A percentile compares a stretch with the other conserved stretches of the same genome.
These are phyloP conservation scores for Chascanopsetta lugubris DNA, from an alignment of 2,113 vertebrate species.

Conservation along the genomic window DNA sequence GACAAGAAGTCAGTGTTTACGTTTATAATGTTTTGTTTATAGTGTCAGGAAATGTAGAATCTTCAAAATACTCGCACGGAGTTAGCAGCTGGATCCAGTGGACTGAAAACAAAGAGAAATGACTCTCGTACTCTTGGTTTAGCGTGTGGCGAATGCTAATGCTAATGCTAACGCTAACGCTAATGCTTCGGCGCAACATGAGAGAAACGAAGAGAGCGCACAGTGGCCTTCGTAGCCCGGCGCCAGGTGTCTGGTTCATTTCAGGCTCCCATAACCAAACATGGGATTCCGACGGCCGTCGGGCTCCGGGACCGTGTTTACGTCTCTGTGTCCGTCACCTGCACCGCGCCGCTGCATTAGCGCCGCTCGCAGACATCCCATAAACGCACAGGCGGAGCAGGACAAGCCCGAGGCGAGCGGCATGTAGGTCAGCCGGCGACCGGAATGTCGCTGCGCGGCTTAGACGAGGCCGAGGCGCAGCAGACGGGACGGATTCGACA, in stretches of 20 bases:
- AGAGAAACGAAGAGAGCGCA: too few species aligned
- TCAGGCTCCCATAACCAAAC: neutral
- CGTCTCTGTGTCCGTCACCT: slow-evolving; percentile 21
- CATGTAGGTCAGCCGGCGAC: slow-evolving; percentile 40
- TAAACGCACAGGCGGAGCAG: slow-evolving; percentile 60
- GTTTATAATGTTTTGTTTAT: too few species aligned
- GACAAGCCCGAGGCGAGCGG: slow-evolving; percentile 61
- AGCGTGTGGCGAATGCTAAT: too few species aligned
- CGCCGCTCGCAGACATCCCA: slow-evolving; percentile 25
- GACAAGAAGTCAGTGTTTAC: too few species aligned
- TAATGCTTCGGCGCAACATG: too few species aligned
- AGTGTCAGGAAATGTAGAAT: too few species aligned
- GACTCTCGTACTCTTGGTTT: too few species aligned
- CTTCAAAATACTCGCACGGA: too few species aligned
- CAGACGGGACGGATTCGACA: slow-evolving; percentile 46
- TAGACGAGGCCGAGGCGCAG: slow-evolving; percentile 42
- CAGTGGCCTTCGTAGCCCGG: too few species aligned
- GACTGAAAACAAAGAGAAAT: too few species aligned
- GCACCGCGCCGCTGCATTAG: slow-evolving; percentile 6
- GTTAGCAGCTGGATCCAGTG: too few species aligned
- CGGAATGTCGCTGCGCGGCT: slow-evolving; percentile 25
- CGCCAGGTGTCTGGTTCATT: neutral
- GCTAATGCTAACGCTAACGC: too few species aligned
- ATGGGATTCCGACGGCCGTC: neutral
- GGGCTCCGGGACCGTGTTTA: slow-evolving; percentile 12